Evolutionary conservation across 2,113 vertebrate species (phyloP).

Genomic region (Albula glossodonta): DNA sequence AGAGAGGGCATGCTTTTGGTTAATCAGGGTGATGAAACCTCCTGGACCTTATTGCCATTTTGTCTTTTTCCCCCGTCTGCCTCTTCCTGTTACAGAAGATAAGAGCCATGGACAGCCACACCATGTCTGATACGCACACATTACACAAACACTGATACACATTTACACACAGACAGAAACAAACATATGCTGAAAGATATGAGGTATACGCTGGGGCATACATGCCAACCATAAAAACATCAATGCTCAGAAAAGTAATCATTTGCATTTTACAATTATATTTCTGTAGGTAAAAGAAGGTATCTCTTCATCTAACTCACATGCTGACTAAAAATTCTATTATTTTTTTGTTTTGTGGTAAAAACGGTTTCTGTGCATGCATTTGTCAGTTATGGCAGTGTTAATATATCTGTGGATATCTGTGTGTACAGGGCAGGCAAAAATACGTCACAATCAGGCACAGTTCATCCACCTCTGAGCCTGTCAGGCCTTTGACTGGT

Average conservation of each 20-base stretch:
- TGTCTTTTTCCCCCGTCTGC: background rate
- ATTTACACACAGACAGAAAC: background rate
- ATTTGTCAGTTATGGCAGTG: background rate
- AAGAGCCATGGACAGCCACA: conserved; percentile 12
- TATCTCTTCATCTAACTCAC: background rate
- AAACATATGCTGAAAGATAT: background rate
- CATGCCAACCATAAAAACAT: background rate
- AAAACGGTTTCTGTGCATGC: background rate
- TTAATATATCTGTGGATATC: background rate
- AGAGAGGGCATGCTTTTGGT: background rate
- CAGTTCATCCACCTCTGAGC: conserved; percentile 5
- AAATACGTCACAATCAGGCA: background rate
- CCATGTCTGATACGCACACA: background rate
- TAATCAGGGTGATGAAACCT: conserved; percentile 25
- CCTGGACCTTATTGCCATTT: background rate
- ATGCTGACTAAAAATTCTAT: background rate
- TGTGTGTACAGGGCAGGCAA: background rate
- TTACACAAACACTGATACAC: background rate
- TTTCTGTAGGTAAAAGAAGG: background rate
- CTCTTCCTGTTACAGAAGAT: conserved; percentile 18
- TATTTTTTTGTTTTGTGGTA: background rate
- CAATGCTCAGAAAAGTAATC: background rate
- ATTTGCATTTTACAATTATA: background rate
- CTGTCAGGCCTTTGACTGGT: background rate
- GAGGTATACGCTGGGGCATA: background rate